Evolutionary conservation across 2,888 invertebrate species (phyloP).

Genomic region (Scaptomyza reducta): DNA sequence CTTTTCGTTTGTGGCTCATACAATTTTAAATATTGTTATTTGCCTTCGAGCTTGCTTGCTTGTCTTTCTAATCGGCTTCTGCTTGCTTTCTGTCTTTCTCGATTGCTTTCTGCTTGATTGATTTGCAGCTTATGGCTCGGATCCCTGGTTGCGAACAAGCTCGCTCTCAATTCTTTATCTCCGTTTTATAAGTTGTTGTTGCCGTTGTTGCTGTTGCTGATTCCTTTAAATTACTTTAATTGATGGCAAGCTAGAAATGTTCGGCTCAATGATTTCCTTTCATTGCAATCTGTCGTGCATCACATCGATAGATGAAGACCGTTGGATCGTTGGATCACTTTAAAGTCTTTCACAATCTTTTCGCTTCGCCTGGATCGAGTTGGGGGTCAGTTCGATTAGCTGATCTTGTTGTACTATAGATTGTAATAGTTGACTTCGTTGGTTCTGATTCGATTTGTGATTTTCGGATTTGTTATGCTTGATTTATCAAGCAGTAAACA

Average conservation of each 20-base stretch:
- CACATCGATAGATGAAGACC: constrained; percentile 47
- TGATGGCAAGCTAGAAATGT: constrained; percentile 63
- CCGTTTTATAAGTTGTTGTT: not conserved
- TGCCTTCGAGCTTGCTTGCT: constrained; percentile 45
- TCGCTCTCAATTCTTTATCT: constrained; percentile 51
- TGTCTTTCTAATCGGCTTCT: constrained; percentile 69
- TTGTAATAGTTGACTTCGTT: constrained; percentile 39
- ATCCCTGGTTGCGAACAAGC: constrained; percentile 59
- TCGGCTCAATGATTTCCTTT: constrained; percentile 70
- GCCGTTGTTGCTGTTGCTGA: constrained; percentile 47
- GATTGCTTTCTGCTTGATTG: constrained; percentile 71
- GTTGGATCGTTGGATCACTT: constrained; percentile 18
- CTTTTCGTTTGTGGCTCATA: constrained; percentile 52
- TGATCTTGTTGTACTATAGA: constrained; percentile 42
- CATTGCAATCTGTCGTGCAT: constrained; percentile 75
- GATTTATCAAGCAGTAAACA: constrained; percentile 52
- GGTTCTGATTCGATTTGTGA: constrained; percentile 29
- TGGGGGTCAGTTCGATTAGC: constrained; percentile 56
- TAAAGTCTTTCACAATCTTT: constrained; percentile 36
- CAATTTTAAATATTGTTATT: constrained; percentile 59
- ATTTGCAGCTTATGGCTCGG: constrained; percentile 68
- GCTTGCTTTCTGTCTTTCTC: constrained; percentile 19
- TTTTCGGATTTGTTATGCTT: constrained; percentile 42
- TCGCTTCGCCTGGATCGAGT: constrained; percentile 7
- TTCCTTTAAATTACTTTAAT: constrained; percentile 80